phyloP scores from a whole-genome alignment of 2,113 vertebrate genomes.

The Eublepharis macularius region DNA sequence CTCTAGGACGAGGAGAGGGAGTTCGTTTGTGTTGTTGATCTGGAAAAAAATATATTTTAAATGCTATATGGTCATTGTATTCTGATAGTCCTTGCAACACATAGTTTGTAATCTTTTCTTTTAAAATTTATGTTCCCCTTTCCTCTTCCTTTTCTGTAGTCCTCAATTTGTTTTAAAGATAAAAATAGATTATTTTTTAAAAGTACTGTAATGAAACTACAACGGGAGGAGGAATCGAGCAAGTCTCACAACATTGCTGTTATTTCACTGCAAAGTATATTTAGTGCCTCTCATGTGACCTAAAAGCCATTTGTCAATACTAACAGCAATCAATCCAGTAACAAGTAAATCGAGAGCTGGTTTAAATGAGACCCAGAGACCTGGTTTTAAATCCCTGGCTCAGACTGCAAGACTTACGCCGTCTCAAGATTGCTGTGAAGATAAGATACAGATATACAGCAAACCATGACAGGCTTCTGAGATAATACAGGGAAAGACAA shows the following conservation, averaged over 20 bases:
- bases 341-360: neutral
- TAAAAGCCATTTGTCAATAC: neutral
- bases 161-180: no score
- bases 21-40: no score
- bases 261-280: neutral
- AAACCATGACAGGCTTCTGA: neutral
- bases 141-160: no score
- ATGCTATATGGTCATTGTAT: no score
- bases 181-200: neutral
- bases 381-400: neutral
- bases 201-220: neutral
- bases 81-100: no score
- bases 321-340: neutral
- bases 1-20: no score
- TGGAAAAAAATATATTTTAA: no score
- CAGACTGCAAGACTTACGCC: neutral
- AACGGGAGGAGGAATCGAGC: neutral
- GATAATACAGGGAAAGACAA: neutral
- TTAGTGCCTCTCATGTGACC: neutral
- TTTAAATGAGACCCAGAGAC: neutral
- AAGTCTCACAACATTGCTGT: neutral
- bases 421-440: neutral
- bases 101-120: no score
- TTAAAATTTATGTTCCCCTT: no score
- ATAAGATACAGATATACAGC: neutral